phyloP scores from a whole-genome alignment of 2,888 invertebrate genomes.

The Xanthorhoe spadicearia region DNA sequence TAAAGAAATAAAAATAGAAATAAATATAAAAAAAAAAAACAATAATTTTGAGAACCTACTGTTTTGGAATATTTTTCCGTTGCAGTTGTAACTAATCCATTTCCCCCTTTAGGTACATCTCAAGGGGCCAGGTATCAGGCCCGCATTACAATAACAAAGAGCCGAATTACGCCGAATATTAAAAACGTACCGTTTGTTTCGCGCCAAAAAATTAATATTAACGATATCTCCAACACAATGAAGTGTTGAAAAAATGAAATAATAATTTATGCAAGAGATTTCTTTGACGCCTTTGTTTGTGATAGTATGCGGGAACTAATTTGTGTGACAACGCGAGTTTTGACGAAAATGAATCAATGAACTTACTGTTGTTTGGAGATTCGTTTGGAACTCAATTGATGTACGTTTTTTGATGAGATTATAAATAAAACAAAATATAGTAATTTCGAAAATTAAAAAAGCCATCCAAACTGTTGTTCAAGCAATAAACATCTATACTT shows the following conservation, averaged over 20 bases:
- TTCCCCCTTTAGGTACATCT: conserved; percentile 31
- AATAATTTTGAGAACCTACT: background rate
- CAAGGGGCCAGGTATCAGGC: conserved; percentile 45
- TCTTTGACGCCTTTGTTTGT: conserved; percentile 78
- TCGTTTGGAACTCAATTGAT: no score
- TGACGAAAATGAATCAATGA: conserved; percentile 23
- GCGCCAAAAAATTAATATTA: conserved; percentile 84
- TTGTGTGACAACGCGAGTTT: conserved; percentile 30
- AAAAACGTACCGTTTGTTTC: conserved; percentile 75
- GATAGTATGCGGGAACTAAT: conserved; percentile 45
- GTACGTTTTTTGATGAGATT: no score
- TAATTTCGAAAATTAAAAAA: no score
- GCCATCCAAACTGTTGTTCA: no score
- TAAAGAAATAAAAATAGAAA: no score
- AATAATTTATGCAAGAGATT: conserved; percentile 82
- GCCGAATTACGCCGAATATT: conserved; percentile 72
- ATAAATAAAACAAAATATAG: no score
- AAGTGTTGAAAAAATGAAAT: conserved; percentile 70
- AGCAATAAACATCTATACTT: no score
- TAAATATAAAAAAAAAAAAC: no score
- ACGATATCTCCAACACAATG: conserved; percentile 80
- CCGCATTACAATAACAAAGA: conserved; percentile 81
- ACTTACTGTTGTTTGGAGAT: background rate
- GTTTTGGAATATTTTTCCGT: conserved; percentile 19
- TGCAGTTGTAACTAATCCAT: conserved; percentile 31